Base-by-base conservation (phyloP, 2,113 vertebrate species). In the Argyrosomus japonicus region DNA sequence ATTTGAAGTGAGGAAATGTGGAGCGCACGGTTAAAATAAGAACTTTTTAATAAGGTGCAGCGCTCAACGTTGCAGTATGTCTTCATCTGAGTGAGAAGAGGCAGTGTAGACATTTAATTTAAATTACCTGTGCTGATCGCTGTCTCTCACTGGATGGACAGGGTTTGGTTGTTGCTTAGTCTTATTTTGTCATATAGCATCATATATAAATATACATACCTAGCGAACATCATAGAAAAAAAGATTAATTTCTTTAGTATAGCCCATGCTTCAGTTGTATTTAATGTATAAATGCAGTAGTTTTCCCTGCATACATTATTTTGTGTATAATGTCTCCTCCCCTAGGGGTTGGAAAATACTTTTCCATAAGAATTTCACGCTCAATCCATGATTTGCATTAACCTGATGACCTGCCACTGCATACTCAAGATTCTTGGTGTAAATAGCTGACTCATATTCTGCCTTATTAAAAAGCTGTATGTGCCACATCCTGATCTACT, bases 151-250 rank as follows among this genome's bases (percentile, higher is more conserved):
- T 47, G 4, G 19, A 53, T 76, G 6, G 27, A 65, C 23, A 25
- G 21, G 6, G 21, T 68, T 51, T 11, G 17, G 29, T 32, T 6
- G 15, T 47, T 57, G 45, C 36, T 14, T 43, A 12, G 4, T 0
- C 54, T 32, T 19, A 5, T 0, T 17, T 13, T 23, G 29, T 8
- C n/a, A 71, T 61, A 54, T 29, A 25, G 5, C 23, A 47, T 19
- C 14, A 23, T n/a, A 23, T 45, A 36, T 75, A 61, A 76, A 48
- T 72, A 85, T 53, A 40, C 27, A 68, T 5, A 57, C 18, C 54
- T 1, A 23, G n/a, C 2, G 5, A 14, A n/a, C 6, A 21, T 58
- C 5, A 40, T 32, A 18, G 9, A 36, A 36, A 40, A 51, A 7
- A 17, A 21, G 8, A 61, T 61, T 25, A 0, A 32, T 61, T 29